Conservation (phyloP, 1,140 invertebrate species). For the Pogonomyrmex californicus region DNA sequence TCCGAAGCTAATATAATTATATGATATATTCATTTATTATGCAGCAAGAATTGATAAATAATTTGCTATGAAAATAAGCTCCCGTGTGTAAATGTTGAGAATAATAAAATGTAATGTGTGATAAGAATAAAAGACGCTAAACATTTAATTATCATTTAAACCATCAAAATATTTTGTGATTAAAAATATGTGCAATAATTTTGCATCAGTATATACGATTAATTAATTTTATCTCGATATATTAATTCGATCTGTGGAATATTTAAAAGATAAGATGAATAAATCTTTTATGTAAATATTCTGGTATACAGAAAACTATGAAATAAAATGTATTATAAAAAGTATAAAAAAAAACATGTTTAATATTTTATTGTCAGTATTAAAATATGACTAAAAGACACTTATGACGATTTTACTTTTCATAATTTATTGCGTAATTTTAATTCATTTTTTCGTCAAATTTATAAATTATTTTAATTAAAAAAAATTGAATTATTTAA, state of each 20-base stretch:
- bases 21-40: background rate
- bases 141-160: background rate
- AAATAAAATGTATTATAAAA: background rate
- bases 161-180: background rate
- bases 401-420: background rate
- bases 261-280: slow-evolving; percentile 16
- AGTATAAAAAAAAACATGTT: background rate
- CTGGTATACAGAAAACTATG: background rate
- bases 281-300: background rate
- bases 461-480: background rate
- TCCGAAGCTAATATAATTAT: slow-evolving; percentile 10
- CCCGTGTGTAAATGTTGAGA: background rate
- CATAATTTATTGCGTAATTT: background rate
- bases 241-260: slow-evolving; percentile 35
- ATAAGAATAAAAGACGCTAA: background rate
- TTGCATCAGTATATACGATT: background rate
- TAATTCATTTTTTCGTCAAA: background rate
- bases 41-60: background rate
- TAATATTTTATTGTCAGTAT: background rate
- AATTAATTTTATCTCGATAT: background rate
- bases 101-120: background rate
- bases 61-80: background rate
- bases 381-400: background rate
- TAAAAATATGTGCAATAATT: background rate
- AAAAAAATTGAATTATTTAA: background rate